Evolutionary conservation across 2,113 vertebrate species (phyloP), one percentile per base, ranked within the genome.

Genomic region (Melanostigma gelatinosum): DNA sequence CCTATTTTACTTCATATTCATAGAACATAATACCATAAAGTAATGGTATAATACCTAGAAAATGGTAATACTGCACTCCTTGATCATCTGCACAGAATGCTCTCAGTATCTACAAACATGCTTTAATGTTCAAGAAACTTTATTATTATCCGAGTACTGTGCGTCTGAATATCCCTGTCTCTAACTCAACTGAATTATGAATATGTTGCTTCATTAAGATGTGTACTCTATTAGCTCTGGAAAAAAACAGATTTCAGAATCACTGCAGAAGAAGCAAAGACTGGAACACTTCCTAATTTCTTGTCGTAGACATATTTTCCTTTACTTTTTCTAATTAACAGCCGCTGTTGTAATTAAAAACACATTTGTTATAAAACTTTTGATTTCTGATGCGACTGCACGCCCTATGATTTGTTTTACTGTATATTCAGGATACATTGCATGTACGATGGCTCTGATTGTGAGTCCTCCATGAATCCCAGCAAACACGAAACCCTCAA

Each of bases 371-470:
- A 50, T 42, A 46, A 6, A 38, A 2, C 22, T 40, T 44, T 71
- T 57, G 8, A 72, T 24, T 54, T 55, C 6, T 69, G 36, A 57
- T 18, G 22, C n/a, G 36, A 44, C 11, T 63, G 60, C 22, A 27
- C 65, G 58, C 18, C 52, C 16, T 16, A 2, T 29, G 4, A n/a
- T 75, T 27, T 32, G 16, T 63, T 69, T 2, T 24, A 40, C n/a
- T 38, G 36, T 72, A 50, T 50, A 22, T 12, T 38, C 9, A 52
- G 1, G 36, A 48, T 62, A 8, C 4, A 65, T n/a, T 67, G 42
- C 70, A 68, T 82, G 63, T 42, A 52, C 15, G 42, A 10, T 32
- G 16, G 18, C 24, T 71, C 83, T 46, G 8, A 42, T 44, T 79
- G 52, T 36, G 38, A 71, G 69, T 69, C 38, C 16, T 62, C 58